These are phyloP conservation scores for Oxyura jamaicensis DNA, from an alignment of 2,113 vertebrate genomes.

Conservation along the genomic window DNA sequence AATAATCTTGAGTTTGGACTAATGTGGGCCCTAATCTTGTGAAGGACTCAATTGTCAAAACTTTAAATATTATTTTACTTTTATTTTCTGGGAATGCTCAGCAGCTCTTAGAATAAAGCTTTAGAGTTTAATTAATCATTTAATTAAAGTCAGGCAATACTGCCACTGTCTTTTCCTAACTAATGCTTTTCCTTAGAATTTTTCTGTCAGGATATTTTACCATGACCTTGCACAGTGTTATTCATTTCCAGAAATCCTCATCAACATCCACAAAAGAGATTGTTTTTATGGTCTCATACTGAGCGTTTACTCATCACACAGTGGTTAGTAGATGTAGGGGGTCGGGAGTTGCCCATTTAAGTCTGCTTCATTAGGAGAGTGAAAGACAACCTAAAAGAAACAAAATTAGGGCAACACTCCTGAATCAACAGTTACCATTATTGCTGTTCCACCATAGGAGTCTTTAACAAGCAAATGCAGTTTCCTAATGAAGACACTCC, in stretches of 20 bases:
- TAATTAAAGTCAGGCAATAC: background rate
- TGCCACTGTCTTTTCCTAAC: background rate
- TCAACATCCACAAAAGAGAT: slow-evolving; percentile 29
- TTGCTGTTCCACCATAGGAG: slow-evolving; percentile 19
- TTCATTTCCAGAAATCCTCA: slow-evolving; percentile 23
- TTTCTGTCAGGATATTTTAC: slow-evolving; percentile 16
- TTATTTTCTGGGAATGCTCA: background rate
- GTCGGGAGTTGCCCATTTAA: slow-evolving; percentile 27
- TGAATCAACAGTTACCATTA: slow-evolving; percentile 54
- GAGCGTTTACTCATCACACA: slow-evolving; percentile 54
- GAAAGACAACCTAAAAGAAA: slow-evolving; percentile 56
- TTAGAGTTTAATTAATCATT: background rate
- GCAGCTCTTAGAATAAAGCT: background rate
- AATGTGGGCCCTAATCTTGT: background rate
- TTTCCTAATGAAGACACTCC: background rate
- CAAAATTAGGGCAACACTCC: slow-evolving; percentile 41
- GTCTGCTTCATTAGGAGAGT: slow-evolving; percentile 44
- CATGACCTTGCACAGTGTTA: background rate
- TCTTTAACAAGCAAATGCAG: background rate
- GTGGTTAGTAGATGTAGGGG: background rate
- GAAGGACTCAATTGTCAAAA: background rate
- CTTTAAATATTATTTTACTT: background rate
- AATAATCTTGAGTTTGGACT: background rate
- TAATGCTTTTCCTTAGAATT: background rate
- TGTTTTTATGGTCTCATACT: slow-evolving; percentile 49